A percentile compares a stretch with the other conserved stretches of the same genome.
These are phyloP conservation scores for Peromyscus californicus DNA, from an alignment of 2,113 vertebrate genomes.

Conservation along the genomic window DNA sequence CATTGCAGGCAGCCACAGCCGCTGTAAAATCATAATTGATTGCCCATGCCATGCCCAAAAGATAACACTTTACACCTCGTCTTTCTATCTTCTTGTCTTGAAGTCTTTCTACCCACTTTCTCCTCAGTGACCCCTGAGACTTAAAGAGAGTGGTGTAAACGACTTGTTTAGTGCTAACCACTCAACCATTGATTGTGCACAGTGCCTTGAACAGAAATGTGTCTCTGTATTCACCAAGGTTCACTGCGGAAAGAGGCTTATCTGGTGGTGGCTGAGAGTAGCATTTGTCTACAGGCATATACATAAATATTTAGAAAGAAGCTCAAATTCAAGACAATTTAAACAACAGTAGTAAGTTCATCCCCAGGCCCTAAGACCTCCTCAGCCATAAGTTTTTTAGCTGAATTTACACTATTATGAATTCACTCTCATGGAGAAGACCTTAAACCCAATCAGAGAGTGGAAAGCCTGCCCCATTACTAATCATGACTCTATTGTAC, in stretches of 20 bases:
- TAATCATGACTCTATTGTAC: too few relatives aligned
- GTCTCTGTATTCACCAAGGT: neutral
- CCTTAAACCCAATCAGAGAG: neutral
- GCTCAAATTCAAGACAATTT: neutral
- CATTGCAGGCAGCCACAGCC: neutral
- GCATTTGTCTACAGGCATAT: neutral
- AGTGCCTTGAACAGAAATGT: neutral
- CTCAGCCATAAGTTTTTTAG: neutral
- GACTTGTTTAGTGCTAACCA: neutral
- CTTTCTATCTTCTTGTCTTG: neutral
- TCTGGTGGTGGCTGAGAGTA: too few relatives aligned
- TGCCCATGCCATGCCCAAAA: neutral
- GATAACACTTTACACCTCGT: neutral
- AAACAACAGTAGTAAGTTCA: neutral
- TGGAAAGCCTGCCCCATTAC: too few relatives aligned
- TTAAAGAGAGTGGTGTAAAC: neutral
- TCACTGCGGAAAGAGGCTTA: neutral
- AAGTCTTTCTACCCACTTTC: neutral
- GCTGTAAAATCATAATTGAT: neutral
- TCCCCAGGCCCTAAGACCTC: neutral
- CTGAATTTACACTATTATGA: neutral
- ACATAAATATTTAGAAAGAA: neutral
- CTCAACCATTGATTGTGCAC: neutral
- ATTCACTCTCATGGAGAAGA: neutral
- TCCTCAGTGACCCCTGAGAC: neutral